Evolutionary conservation across 2,797 vertebrate species (phyloP), one percentile per base, ranked within the genome.

Genomic region (Heteromormyrus szaboi): DNA sequence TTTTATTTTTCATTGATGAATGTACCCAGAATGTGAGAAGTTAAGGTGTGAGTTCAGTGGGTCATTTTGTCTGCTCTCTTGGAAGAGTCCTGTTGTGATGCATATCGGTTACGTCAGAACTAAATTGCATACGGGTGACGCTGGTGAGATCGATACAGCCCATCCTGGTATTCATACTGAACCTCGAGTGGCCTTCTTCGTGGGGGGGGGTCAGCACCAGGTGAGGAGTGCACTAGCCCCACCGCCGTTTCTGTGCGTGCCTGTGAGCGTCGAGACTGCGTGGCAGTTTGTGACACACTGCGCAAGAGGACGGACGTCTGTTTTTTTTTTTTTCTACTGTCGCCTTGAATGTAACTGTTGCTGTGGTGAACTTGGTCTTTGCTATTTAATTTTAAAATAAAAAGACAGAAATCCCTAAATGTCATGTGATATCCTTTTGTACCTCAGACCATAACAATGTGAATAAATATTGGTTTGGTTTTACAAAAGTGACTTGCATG

Each of bases 371-470:
- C 62, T 54, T 44, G 68, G 85, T 87, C 85, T 87, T 89, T 54
- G 91, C 88, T 92, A 90, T 91, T 90, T 90, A 88, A 48, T 90
- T 91, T 90, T 17, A 86, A 56, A 93, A 91, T 48, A 72, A 90
- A 88, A 93, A 89, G 46, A 14, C 25, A 87, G 90, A 86, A 41
- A 25, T 44, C 17, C 5, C 25, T 37, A 91, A 91, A 88, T 92
- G 91, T 94, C 89, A 93, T 2, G 56, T 90, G 90, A 76, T 37
- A 89, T 87, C 89, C 50, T 92, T 90, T 92, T 90, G 89, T 93
- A 88, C 93, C 93, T 89, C 72, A 87, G 89, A 91, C 37, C 29
- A 90, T 5, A 51, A 90, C 88, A 4, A 0, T 92, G 85, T 90
- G 12, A 79, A 59, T 91, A 93, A 90, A 89, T 91, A 89, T 90